Evolutionary conservation across 1,140 invertebrate genomes (phyloP).

Genomic region (Sarcophaga peregrina): DNA sequence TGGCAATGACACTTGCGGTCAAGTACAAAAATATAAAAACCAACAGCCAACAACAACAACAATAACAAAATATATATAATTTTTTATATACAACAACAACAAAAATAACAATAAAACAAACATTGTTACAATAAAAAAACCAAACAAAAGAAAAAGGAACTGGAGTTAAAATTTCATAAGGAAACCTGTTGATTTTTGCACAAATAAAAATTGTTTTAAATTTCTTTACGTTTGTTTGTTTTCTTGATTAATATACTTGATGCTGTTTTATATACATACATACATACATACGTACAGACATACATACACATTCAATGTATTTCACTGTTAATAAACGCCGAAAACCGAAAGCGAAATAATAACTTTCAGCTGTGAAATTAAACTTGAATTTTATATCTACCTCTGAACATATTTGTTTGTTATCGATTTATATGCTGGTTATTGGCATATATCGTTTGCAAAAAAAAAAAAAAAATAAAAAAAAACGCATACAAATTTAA

Average conservation of each 20-base stretch:
- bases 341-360: no score
- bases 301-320: no score
- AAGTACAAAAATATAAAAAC: conserved; percentile 46
- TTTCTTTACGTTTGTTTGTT: neutral
- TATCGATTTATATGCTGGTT: no score
- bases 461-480: no score
- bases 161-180: neutral
- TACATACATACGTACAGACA: no score
- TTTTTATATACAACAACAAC: neutral
- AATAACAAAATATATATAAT: neutral
- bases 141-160: neutral
- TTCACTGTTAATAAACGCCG: no score
- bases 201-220: neutral
- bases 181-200: conserved; percentile 9
- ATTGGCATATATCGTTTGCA: no score
- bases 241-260: neutral
- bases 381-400: no score
- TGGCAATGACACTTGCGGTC: conserved; percentile 64
- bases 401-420: no score
- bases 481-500: no score
- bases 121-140: neutral
- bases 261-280: no score
- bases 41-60: neutral
- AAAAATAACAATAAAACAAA: conserved; percentile 10
- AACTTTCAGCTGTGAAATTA: no score